A percentile compares a stretch with the other conserved stretches of the same genome.
These are phyloP conservation scores for Nannoperca australis DNA, from an alignment of 2,797 vertebrate species.

Conservation along the genomic window DNA sequence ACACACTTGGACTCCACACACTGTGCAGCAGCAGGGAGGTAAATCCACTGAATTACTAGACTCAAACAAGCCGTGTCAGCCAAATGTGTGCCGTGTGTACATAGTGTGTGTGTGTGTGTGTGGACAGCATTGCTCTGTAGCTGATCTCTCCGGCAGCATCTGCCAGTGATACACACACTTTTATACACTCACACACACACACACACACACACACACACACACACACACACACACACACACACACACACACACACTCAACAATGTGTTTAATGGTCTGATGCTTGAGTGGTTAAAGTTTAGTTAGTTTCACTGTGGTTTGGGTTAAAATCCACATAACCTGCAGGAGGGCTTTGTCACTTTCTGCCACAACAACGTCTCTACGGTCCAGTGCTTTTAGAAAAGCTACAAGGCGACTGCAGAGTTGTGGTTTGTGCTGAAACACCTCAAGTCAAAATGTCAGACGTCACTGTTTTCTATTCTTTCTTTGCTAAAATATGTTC, in stretches of 20 bases:
- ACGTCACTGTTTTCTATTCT: neutral
- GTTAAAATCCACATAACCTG: too few species aligned
- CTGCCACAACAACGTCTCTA: too few species aligned
- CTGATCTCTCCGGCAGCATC: slow-evolving; percentile 53
- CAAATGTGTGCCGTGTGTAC: neutral
- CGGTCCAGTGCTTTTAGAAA: too few species aligned
- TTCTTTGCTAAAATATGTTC: neutral
- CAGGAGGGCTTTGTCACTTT: too few species aligned
- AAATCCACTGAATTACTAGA: slow-evolving; percentile 52
- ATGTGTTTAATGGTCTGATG: too few species aligned
- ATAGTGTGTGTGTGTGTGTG: slow-evolving; percentile 6
- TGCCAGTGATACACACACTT: slow-evolving; percentile 38
- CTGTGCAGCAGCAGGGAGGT: slow-evolving; percentile 40
- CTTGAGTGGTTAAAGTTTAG: too few species aligned
- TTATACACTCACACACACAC: neutral
- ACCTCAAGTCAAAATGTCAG: neutral
- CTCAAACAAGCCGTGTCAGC: slow-evolving; percentile 47
- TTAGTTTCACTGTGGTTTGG: too few species aligned
- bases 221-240: slow-evolving; percentile 8
- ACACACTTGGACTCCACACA: slow-evolving; percentile 26
- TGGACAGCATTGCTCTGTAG: slow-evolving; percentile 30
- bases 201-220: slow-evolving; percentile 9
- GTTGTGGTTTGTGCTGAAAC: neutral
- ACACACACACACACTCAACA: too few species aligned
- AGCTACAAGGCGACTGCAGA: too few species aligned